Conservation (phyloP, 2,888 invertebrate species). For the Dioctria linearis region DNA sequence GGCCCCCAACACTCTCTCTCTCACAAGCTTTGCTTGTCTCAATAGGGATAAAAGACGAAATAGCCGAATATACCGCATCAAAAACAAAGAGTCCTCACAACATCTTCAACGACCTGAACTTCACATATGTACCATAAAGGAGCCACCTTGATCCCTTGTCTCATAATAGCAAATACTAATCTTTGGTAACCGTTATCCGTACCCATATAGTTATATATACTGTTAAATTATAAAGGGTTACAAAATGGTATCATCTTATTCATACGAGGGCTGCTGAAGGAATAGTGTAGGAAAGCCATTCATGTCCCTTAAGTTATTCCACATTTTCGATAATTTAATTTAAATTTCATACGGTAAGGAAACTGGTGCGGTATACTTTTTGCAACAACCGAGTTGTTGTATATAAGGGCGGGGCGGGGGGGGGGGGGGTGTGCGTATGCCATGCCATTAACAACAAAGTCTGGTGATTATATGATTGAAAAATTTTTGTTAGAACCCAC, state of each 20-base stretch:
- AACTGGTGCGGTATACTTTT: background rate
- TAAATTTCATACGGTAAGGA: conserved; percentile 17
- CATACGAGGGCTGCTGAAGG: conserved; percentile 20
- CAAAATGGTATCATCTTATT: conserved; percentile 38
- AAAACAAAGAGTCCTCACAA: conserved; percentile 40
- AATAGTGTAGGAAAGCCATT: conserved; percentile 1
- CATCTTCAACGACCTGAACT: conserved; percentile 41
- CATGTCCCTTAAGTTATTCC: conserved; percentile 9
- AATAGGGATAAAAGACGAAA: conserved; percentile 31
- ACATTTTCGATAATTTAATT: conserved; percentile 38
- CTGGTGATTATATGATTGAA: background rate
- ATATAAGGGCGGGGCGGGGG: too few species aligned
- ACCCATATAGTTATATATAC: background rate
- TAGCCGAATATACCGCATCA: conserved; percentile 6
- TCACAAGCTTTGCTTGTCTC: background rate
- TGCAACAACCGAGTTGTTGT: too few species aligned
- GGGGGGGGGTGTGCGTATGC: background rate
- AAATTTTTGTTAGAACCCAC: background rate
- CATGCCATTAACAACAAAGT: background rate
- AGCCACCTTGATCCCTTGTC: conserved; percentile 54
- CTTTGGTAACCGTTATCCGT: conserved; percentile 36
- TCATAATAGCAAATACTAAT: conserved; percentile 54
- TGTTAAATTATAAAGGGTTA: conserved; percentile 40
- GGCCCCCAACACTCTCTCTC: background rate
- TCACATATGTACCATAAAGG: conserved; percentile 51